Evolutionary conservation across 1,140 invertebrate species (phyloP).

Genomic region (Leptopilina boulardi): DNA sequence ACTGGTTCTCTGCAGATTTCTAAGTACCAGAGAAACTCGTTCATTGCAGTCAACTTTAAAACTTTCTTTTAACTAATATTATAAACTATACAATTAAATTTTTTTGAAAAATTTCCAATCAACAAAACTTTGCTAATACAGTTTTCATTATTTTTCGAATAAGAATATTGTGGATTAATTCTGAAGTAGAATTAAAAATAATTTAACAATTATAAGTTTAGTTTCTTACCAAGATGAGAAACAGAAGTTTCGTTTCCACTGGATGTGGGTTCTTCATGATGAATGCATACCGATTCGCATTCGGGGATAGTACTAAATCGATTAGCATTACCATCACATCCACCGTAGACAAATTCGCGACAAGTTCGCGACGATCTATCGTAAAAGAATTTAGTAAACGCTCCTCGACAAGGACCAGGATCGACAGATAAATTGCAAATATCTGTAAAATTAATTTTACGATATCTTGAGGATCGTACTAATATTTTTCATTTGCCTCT

Average conservation of each 20-base stretch:
- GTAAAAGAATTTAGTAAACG: constrained; percentile 83
- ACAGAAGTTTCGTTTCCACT: constrained; percentile 69
- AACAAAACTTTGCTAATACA: background rate
- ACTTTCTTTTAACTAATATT: background rate
- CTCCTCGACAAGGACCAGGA: constrained; percentile 81
- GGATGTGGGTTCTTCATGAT: constrained; percentile 73
- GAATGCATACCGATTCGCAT: constrained; percentile 82
- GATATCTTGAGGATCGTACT: constrained; percentile 1
- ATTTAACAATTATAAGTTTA: constrained; percentile 28
- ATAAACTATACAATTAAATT: background rate
- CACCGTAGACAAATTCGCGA: constrained; percentile 86
- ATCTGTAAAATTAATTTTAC: constrained; percentile 69
- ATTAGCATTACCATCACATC: constrained; percentile 91
- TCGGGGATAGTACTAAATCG: constrained; percentile 84
- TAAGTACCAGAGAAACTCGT: constrained; percentile 60
- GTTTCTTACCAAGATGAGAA: constrained; percentile 68
- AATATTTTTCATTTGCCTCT: too few species aligned
- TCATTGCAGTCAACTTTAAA: constrained; percentile 37
- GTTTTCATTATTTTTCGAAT: background rate
- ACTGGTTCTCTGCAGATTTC: constrained; percentile 82
- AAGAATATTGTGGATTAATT: background rate
- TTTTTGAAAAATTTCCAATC: background rate
- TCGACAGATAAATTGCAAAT: constrained; percentile 80
- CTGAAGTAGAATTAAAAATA: background rate
- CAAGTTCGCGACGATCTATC: constrained; percentile 78